Percentiles rank a stretch among this genome's conserved stretches.
Evolutionary conservation across 92 coral and sea anemone genomes (phyloP).

Genomic region (Paragorgia papillata): DNA sequence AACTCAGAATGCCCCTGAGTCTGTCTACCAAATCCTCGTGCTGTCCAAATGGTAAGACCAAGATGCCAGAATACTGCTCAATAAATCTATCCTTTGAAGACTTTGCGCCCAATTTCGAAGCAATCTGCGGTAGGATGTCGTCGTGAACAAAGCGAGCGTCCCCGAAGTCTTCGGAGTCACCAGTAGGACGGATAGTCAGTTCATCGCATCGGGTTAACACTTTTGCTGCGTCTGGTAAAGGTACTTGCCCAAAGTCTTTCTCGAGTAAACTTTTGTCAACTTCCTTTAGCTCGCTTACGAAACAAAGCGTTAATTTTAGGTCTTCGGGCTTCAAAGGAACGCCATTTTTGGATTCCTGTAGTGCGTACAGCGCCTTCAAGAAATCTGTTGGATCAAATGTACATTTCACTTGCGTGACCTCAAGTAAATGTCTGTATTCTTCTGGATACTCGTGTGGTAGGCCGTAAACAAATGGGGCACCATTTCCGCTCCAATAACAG

Average conservation of each 20-base stretch:
- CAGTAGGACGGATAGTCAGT: slow-evolving; percentile 10
- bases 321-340: slow-evolving; percentile 9
- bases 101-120: slow-evolving; percentile 28
- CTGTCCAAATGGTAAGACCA: slow-evolving; percentile 37
- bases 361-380: slow-evolving; percentile 37
- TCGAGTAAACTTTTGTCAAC: background rate
- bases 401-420: slow-evolving; percentile 15
- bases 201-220: slow-evolving; percentile 7
- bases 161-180: slow-evolving; percentile 6
- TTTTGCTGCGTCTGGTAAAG: slow-evolving; percentile 15
- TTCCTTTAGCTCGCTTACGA: slow-evolving; percentile 21
- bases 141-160: slow-evolving; percentile 27
- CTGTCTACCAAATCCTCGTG: slow-evolving; percentile 33
- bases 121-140: slow-evolving; percentile 29
- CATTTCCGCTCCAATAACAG: slow-evolving; percentile 15
- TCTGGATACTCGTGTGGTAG: slow-evolving; percentile 16
- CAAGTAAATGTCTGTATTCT: slow-evolving; percentile 12
- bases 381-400: slow-evolving; percentile 23
- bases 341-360: slow-evolving; percentile 11
- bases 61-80: slow-evolving; percentile 9
- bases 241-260: slow-evolving; percentile 7
- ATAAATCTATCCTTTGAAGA: slow-evolving; percentile 8
- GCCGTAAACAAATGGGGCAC: slow-evolving; percentile 36
- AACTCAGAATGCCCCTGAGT: slow-evolving; percentile 22
- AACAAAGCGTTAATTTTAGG: background rate